Conservation (phyloP, 2,797 vertebrate genomes). For the Manis crassicaudata region DNA sequence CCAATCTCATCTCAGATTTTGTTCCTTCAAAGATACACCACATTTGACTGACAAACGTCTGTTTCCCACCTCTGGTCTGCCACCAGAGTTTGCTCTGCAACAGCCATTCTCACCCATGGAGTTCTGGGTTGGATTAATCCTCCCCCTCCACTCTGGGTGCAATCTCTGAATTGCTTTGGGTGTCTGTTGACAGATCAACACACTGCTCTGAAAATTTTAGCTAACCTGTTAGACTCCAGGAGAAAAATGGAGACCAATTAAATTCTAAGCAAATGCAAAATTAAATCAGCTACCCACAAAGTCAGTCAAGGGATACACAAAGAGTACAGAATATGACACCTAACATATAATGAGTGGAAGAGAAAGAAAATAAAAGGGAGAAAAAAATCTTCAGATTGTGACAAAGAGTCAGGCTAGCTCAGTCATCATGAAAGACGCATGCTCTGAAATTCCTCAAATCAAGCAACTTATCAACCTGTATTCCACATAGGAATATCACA, state of each 20-base stretch:
- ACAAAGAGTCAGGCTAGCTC: not conserved
- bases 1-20: not conserved
- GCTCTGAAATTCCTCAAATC: not conserved
- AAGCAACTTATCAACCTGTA: not conserved
- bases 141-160: not conserved
- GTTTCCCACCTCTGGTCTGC: not conserved
- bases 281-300: too few species aligned
- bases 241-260: not conserved
- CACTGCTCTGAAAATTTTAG: not conserved
- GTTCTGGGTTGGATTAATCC: not conserved
- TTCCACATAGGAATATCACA: not conserved
- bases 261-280: too few species aligned
- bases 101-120: not conserved
- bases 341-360: too few species aligned
- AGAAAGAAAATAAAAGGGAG: too few species aligned
- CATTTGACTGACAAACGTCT: not conserved
- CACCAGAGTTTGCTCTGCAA: not conserved
- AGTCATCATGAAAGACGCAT: not conserved
- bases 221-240: not conserved
- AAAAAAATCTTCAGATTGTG: too few species aligned
- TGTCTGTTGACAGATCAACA: not conserved
- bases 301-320: too few species aligned
- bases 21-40: too few species aligned
- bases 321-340: too few species aligned
- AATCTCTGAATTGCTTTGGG: not conserved